These are phyloP conservation scores for Formica exsecta DNA, from an alignment of 1,140 invertebrate genomes.

Conservation along the genomic window DNA sequence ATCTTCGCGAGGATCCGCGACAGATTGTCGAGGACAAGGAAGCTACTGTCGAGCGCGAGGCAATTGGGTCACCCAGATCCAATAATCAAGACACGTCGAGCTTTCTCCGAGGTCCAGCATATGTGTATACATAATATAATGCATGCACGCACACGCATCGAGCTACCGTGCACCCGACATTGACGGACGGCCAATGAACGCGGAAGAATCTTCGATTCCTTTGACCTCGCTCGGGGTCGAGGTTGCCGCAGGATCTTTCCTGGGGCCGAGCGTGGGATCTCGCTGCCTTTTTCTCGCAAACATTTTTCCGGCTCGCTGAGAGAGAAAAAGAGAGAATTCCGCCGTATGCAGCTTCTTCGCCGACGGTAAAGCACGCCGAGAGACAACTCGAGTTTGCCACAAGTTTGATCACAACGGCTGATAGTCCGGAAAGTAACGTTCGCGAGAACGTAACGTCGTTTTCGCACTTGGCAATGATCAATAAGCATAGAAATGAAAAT, in stretches of 20 bases:
- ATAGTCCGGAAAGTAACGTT: slow-evolving; percentile 46
- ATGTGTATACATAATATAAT: slow-evolving; percentile 10
- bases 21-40: slow-evolving; percentile 62
- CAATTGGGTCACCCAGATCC: slow-evolving; percentile 85
- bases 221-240: slow-evolving; percentile 45
- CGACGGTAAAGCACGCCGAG: slow-evolving; percentile 40
- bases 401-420: slow-evolving; percentile 44
- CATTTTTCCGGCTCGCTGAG: slow-evolving; percentile 30
- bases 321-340: not conserved
- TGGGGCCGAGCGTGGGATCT: slow-evolving; percentile 13
- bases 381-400: slow-evolving; percentile 19
- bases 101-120: slow-evolving; percentile 79
- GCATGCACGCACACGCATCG: slow-evolving; percentile 12
- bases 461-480: slow-evolving; percentile 14
- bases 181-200: slow-evolving; percentile 78
- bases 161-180: not conserved
- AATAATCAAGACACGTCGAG: slow-evolving; percentile 80
- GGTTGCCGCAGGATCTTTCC: not conserved
- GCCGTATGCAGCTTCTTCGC: not conserved
- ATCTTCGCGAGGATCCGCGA: slow-evolving; percentile 11
- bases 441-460: slow-evolving; percentile 33
- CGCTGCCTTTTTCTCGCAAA: slow-evolving; percentile 22
- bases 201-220: slow-evolving; percentile 78
- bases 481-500: slow-evolving; percentile 3
- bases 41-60: slow-evolving; percentile 59